Base-by-base conservation (phyloP, 2,888 invertebrate genomes). In the Dicyrtoma fusca region DNA sequence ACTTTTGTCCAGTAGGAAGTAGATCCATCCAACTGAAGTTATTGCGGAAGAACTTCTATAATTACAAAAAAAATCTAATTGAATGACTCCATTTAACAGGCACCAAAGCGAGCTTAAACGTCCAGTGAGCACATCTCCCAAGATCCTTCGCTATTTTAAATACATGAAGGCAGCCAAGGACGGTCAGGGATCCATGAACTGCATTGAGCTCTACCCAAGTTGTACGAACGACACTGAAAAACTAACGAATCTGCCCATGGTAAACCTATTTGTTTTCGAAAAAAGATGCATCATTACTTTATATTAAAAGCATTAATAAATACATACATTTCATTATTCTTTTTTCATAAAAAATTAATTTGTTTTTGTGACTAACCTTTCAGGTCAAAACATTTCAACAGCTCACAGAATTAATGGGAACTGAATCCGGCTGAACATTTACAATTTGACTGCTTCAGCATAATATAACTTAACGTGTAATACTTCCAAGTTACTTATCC, bases 161-260 rank as follows among this genome's bases (percentile, higher is more conserved):
- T 94, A 94, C 84, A 94, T 94, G 93, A 90, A 92, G 77, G 92
- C 94, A 0, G 94, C 94, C 13, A 89, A 93, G 83, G 80, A 80
- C 72, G 80, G 80, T 11, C 80, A 80, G 73, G 74, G 79, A 21
- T 74, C 75, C n/a, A 74, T 74, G 10, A 78, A 76, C 61, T 80
- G 80, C 55, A 73, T 76, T 6, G 80, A 80, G 47, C 61, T 79
- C 44, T 80, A 80, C 51, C 79, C 80, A 10, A 79, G 78, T 25
- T 80, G 80, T 47, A 73, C 69, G 34, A 75, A 73, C 63, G 79
- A 81, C 69, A 81, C 81, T n/a, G 81, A 81, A 47, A 72, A 79
- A 71, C 75, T 79, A 25, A 73, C 79, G 55, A 80, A 77, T 77
- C 77, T 81, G 34, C 81, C 81, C 14, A 81, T 79, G 80, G 80